These are phyloP conservation scores for Oscheius myriophilus DNA, from an alignment of 2,888 invertebrate species.

Conservation along the genomic window DNA sequence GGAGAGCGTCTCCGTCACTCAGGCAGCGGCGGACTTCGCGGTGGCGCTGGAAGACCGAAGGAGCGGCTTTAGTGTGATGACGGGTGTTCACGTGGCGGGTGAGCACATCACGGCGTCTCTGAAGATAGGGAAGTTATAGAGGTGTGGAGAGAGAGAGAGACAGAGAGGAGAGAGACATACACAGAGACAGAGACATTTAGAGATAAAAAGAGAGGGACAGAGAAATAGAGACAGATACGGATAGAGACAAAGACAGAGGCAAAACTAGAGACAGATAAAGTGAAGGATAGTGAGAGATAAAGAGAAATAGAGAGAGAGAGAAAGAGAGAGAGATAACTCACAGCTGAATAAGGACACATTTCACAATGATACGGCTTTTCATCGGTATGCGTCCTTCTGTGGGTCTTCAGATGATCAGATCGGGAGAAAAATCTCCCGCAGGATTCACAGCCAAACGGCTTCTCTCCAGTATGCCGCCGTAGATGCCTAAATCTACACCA, in stretches of 20 bases:
- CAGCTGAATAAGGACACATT: slow-evolving; percentile 66
- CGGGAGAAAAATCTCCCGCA: slow-evolving; percentile 66
- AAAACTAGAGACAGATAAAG: background rate
- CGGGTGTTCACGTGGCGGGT: slow-evolving; percentile 68
- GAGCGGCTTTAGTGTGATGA: slow-evolving; percentile 56
- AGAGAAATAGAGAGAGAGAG: background rate
- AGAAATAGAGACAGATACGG: background rate
- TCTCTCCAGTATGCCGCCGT: slow-evolving; percentile 68
- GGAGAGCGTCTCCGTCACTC: slow-evolving; percentile 25
- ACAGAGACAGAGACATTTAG: background rate
- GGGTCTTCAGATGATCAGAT: slow-evolving; percentile 64
- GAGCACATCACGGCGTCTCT: slow-evolving; percentile 66
- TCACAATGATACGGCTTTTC: slow-evolving; percentile 68
- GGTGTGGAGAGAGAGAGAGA: too few species aligned
- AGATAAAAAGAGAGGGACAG: background rate
- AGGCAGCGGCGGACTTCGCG: slow-evolving; percentile 43
- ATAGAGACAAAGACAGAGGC: too few species aligned
- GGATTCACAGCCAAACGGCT: slow-evolving; percentile 65
- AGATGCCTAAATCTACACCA: slow-evolving; percentile 52
- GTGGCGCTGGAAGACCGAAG: slow-evolving; percentile 43
- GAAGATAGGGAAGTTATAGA: slow-evolving; percentile 28
- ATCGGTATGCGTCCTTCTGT: slow-evolving; percentile 64
- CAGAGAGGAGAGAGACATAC: background rate
- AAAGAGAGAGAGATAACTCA: slow-evolving; percentile 35
- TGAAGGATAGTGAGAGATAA: too few species aligned